phyloP scores from a whole-genome alignment of 2,113 vertebrate genomes.

The Oncorhynchus mykiss region DNA sequence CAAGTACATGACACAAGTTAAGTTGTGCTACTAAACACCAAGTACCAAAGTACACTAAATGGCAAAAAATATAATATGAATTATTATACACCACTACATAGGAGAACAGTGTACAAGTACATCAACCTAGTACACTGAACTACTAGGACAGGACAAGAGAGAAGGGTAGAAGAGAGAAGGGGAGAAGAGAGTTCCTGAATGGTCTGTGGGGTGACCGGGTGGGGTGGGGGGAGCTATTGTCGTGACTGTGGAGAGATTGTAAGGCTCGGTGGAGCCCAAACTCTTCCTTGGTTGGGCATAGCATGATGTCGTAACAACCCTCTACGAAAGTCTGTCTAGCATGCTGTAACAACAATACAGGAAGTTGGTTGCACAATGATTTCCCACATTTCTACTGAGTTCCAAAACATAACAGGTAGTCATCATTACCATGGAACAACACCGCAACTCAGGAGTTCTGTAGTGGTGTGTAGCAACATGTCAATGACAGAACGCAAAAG shows the following conservation, averaged over 20 bases:
- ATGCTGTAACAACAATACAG: background rate
- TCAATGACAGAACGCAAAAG: background rate
- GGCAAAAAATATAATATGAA: no score
- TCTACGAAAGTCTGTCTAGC: background rate
- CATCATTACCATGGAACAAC: no score
- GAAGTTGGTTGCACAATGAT: background rate
- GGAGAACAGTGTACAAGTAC: no score
- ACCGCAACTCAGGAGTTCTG: background rate
- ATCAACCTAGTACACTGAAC: no score
- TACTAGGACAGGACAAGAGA: no score
- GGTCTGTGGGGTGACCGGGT: background rate
- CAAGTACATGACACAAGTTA: background rate
- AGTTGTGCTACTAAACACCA: background rate
- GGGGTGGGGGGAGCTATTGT: background rate
- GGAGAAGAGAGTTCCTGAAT: no score
- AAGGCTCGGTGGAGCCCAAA: constrained; percentile 37
- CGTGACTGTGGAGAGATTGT: constrained; percentile 17
- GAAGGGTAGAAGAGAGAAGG: no score
- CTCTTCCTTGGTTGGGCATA: constrained; percentile 26
- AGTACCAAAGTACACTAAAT: background rate
- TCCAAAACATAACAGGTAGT: no score
- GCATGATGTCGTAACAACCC: background rate
- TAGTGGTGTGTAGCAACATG: background rate
- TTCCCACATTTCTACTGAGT: no score
- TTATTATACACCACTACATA: no score